phyloP scores from a whole-genome alignment of 2,888 invertebrate species.

The Psylliodes chrysocephalus region DNA sequence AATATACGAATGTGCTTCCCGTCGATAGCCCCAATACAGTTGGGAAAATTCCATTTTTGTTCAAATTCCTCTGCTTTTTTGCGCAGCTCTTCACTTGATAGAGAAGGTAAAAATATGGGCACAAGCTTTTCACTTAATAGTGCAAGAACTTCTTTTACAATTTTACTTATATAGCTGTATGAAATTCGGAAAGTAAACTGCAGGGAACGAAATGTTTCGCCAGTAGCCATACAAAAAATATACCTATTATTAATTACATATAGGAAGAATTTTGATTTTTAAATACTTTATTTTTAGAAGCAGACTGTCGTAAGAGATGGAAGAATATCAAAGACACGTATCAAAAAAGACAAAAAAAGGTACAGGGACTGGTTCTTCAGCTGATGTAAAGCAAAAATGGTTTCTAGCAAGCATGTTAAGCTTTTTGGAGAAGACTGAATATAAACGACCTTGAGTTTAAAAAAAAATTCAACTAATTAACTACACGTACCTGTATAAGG shows the following conservation, averaged over 20 bases:
- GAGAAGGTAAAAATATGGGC: conserved; percentile 13
- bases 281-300: conserved; percentile 15
- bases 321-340: conserved; percentile 5
- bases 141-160: conserved; percentile 3
- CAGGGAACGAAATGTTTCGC: conserved; percentile 8
- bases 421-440: background rate
- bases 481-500: too few species aligned
- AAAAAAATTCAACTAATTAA: too few species aligned
- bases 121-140: conserved; percentile 5
- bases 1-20: conserved; percentile 7
- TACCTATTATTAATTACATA: background rate
- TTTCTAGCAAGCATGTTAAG: background rate
- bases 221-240: conserved; percentile 4
- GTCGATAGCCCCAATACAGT: conserved; percentile 6
- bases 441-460: background rate
- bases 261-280: background rate
- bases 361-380: conserved; percentile 10
- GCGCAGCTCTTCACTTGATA: conserved; percentile 10
- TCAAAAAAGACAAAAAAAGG: conserved; percentile 6
- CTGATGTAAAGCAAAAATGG: conserved; percentile 2
- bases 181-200: conserved; percentile 8
- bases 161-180: conserved; percentile 9
- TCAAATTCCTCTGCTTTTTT: conserved; percentile 18
- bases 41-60: conserved; percentile 21
- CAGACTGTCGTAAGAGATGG: conserved; percentile 7